phyloP scores from a whole-genome alignment of 2,797 vertebrate genomes.

The Microctenopoma steveboyesi region DNA sequence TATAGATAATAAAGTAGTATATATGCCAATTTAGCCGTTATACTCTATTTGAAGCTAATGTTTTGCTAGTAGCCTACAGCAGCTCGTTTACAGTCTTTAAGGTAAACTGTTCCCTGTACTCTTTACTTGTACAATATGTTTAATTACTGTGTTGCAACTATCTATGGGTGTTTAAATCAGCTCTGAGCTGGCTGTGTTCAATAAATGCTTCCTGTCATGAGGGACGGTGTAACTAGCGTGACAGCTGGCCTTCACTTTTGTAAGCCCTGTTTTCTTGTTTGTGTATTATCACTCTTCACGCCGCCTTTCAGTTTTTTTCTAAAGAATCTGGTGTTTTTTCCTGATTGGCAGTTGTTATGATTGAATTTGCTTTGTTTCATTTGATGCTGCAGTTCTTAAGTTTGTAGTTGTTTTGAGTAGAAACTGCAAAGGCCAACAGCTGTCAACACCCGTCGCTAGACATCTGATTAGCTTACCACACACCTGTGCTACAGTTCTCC shows the following conservation, averaged over 20 bases:
- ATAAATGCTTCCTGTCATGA: neutral
- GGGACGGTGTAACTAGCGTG: neutral
- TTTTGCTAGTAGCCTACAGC: neutral
- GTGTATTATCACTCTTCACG: neutral
- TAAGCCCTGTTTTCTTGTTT: neutral
- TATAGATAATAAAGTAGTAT: neutral
- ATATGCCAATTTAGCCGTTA: neutral
- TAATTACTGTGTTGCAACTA: neutral
- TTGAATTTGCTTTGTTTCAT: neutral
- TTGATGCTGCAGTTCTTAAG: neutral
- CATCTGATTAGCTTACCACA: neutral
- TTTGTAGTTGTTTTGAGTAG: neutral
- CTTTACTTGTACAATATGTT: too few relatives aligned
- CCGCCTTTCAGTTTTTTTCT: neutral
- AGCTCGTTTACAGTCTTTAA: neutral
- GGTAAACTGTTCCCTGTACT: neutral
- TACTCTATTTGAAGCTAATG: neutral
- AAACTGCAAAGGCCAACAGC: neutral
- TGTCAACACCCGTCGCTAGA: slow-evolving; percentile 4
- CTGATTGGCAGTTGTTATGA: neutral
- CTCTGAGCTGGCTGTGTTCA: neutral
- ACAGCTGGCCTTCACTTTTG: neutral
- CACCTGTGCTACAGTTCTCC: neutral
- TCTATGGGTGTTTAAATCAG: too few relatives aligned
- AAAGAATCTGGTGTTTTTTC: neutral